Conservation (phyloP, 2,888 invertebrate species). For the Allolobophora icterica region DNA sequence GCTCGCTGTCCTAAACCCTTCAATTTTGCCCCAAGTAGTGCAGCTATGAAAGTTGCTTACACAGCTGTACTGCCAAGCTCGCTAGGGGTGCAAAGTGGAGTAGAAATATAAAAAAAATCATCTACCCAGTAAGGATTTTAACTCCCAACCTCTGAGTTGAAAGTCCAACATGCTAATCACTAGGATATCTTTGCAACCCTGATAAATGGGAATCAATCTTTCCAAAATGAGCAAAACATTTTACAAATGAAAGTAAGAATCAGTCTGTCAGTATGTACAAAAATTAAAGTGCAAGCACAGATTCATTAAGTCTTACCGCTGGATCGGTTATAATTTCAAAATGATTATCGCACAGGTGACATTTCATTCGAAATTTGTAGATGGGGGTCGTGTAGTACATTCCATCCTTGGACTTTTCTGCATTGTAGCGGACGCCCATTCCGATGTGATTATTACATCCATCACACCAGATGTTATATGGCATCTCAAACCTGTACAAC, state of each 20-base stretch:
- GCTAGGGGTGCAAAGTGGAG: neutral
- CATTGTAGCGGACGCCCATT: conserved; percentile 96
- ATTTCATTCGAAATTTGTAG: conserved; percentile 98
- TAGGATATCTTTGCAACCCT: conserved; percentile 82
- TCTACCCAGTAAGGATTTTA: too few species aligned
- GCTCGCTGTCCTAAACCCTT: too few species aligned
- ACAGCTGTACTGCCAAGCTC: neutral
- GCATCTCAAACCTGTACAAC: conserved; percentile 86
- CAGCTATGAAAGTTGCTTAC: too few species aligned
- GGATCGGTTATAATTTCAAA: conserved; percentile 98
- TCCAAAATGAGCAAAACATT: conserved; percentile 70
- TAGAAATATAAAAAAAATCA: neutral
- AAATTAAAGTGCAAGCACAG: neutral
- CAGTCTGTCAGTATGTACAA: neutral
- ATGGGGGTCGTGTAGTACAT: conserved; percentile 98
- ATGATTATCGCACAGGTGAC: conserved; percentile 95
- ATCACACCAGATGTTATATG: conserved; percentile 99
- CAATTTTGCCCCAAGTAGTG: too few species aligned
- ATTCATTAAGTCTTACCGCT: conserved; percentile 70
- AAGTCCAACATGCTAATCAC: neutral
- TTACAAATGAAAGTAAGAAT: neutral
- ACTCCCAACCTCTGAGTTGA: too few species aligned
- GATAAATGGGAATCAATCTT: conserved; percentile 93
- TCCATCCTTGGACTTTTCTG: conserved; percentile 75
- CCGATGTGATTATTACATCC: conserved; percentile 98